Evolutionary conservation across 2,797 vertebrate genomes (phyloP), one percentile per base, ranked within the genome.

Genomic region (Protosalanx chinensis): DNA sequence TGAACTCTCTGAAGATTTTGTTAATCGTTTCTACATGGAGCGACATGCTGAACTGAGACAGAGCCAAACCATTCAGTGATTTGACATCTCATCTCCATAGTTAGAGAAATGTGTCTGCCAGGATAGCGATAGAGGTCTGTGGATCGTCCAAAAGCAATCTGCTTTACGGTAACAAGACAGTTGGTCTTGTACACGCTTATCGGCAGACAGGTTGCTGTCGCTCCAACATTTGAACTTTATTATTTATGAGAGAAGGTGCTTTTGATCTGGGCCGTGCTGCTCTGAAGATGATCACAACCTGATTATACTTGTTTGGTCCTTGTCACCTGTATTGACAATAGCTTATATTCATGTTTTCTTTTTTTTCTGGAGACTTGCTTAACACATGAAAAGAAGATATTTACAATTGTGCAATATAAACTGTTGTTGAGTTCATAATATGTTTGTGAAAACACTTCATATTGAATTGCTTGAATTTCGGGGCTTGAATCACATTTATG

Each of bases 171-270:
- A 82, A 88, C 85, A 85, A 88, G 82, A 84, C 79, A 80, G 66
- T 74, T 81, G 74, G 60, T 79, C 84, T 81, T 84, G 83, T 84
- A 80, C 76, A 84, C 74, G 27, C 86, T 89, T 87, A 87, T 90
- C 84, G 68, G 70, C 23, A 76, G 83, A 53, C 71, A 76, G 76
- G 68, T 79, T 78, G 77, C 61, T 62, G 72, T 53, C 15, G 79
- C 74, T 81, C 67, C 67, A 71, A 68, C 29, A 61, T 84, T 82
- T 79, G 72, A 85, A 75, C 81, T 72, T 88, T 88, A 86, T 87
- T 88, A 87, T 90, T 88, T 85, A 90, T 86, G 85, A 90, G 83
- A 82, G 74, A 74, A 72, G 79, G 75, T 67, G 73, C 71, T 85
- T 92, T 91, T 91, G 86, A 91, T 90, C 82, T 73, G 30, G 75